Conservation (phyloP, 2,888 invertebrate species). For the Apamea monoglypha region DNA sequence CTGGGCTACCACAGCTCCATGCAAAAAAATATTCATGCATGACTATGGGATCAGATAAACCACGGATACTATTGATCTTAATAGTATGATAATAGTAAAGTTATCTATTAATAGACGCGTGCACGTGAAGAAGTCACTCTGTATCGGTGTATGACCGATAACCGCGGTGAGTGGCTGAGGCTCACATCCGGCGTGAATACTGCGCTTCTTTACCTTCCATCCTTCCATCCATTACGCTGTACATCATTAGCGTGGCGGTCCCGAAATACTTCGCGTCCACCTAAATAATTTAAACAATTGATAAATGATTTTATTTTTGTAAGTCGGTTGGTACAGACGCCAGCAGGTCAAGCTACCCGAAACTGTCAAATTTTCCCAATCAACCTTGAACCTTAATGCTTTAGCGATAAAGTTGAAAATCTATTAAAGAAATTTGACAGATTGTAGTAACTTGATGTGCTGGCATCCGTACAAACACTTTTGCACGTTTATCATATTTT, state of each 20-base stretch:
- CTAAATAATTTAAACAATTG: not conserved
- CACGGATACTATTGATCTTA: not conserved
- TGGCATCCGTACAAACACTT: too few relatives aligned
- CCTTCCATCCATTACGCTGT: conserved; percentile 65
- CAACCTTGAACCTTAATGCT: too few relatives aligned
- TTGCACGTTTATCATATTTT: not conserved
- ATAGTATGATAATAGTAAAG: not conserved
- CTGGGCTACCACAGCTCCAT: too few relatives aligned
- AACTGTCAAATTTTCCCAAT: too few relatives aligned
- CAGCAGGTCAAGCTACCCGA: too few relatives aligned
- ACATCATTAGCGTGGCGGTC: conserved; percentile 60
- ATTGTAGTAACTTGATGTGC: too few relatives aligned
- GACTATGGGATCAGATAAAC: not conserved
- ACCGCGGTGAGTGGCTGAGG: conserved; percentile 53
- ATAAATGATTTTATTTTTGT: not conserved
- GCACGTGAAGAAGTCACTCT: conserved; percentile 32
- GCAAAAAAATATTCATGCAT: not conserved
- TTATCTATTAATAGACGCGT: conserved; percentile 41
- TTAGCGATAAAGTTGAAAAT: too few relatives aligned
- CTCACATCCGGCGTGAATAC: conserved; percentile 72
- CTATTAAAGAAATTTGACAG: too few relatives aligned
- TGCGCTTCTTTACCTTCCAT: conserved; percentile 57
- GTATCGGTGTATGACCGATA: conserved; percentile 59
- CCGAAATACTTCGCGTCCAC: conserved; percentile 47
- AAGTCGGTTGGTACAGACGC: not conserved